A percentile compares a stretch with the other conserved stretches of the same genome.
Conservation (phyloP, 2,888 invertebrate genomes). For the Scaptomyza parva region DNA sequence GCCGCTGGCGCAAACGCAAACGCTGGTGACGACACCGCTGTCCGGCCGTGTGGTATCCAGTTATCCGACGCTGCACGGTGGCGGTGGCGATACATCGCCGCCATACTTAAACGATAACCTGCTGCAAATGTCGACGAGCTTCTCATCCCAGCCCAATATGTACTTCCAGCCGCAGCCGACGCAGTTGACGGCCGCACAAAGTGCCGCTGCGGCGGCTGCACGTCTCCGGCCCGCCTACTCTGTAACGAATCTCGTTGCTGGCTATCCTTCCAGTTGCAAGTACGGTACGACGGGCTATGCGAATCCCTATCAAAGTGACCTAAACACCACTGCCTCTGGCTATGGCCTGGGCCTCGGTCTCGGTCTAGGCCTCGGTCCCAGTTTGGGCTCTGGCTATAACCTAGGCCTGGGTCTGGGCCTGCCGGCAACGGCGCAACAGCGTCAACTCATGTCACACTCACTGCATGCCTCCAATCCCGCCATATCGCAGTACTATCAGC, state of each 20-base stretch:
- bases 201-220: constrained; percentile 73
- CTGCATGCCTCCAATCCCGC: constrained; percentile 84
- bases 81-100: constrained; percentile 78
- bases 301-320: constrained; percentile 80
- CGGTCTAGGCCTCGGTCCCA: constrained; percentile 37
- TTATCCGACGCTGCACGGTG: constrained; percentile 83
- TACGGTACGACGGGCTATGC: constrained; percentile 68
- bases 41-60: constrained; percentile 83
- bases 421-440: constrained; percentile 74
- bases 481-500: constrained; percentile 83
- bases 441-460: constrained; percentile 82
- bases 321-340: constrained; percentile 44
- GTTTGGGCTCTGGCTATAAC: constrained; percentile 30
- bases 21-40: constrained; percentile 77
- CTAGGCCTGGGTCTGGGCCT: constrained; percentile 45
- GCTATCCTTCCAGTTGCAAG: constrained; percentile 74
- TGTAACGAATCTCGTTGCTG: constrained; percentile 82
- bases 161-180: constrained; percentile 83
- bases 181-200: constrained; percentile 71
- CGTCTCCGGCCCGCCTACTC: constrained; percentile 83
- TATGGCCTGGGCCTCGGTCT: constrained; percentile 49
- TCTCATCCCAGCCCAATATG: constrained; percentile 85
- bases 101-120: constrained; percentile 84
- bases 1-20: constrained; percentile 20
- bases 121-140: constrained; percentile 84